Base-by-base conservation (phyloP, 2,113 vertebrate genomes). In the Trinectes maculatus region DNA sequence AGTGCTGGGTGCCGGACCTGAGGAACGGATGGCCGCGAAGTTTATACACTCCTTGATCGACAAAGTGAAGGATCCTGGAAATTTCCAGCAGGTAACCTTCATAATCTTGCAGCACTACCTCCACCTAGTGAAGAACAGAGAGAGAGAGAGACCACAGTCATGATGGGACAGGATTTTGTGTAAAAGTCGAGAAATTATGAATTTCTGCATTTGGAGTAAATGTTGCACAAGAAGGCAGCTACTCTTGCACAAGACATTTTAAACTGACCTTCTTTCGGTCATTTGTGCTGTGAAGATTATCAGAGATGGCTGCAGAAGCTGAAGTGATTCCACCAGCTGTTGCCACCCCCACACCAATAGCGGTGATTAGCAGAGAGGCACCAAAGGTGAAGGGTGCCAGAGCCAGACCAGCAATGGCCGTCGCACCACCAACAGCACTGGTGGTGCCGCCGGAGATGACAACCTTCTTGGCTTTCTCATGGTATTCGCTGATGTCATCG, bases 401-500 rank as follows among this genome's bases (percentile, higher is more conserved):
- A 1, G 76, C 89, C 39, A 94, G 74, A 2, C 93, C 93, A 0
- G 89, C 71, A 46, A 94, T 90, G 65, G 90, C 91, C 0, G 90
- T 24, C 15, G 86, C 90, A 0, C 93, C 80, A 0, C 91, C 93
- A 8, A 92, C 88, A 0, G 92, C 91, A 0, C 86, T 87, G 31
- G 92, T 90, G 68, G 91, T 91, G 59, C 90, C 89, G 0, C 93
- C 93, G 0, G 90, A 87, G 70, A 93, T 91, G 67, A 79, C 79
- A 1, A 87, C 91, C 12, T 91, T 87, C 71, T 84, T 92, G 42
- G 93, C 83, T 8, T 89, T 91, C 0, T 82, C 77, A 77, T 94
- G 92, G 80, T 91, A 93, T 0, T 39, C 56, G 52, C 37, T 86
- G 78, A 94, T 71, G 77, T 91, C 65, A 0, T 93, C 91, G 0